Evolutionary conservation across 2,113 vertebrate genomes (phyloP).

Genomic region (Dissostichus mawsoni): DNA sequence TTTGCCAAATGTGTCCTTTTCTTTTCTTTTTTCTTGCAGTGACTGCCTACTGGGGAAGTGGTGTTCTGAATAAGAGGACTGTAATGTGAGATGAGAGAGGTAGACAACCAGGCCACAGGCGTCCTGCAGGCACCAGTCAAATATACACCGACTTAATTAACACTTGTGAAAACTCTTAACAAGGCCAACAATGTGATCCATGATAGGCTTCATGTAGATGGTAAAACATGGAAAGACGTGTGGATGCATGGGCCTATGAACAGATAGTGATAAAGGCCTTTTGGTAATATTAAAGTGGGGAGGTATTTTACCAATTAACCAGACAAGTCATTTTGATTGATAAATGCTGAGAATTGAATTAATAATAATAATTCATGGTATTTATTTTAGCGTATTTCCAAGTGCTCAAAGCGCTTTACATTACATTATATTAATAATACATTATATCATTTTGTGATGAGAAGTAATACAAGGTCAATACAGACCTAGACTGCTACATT

Average conservation of each 20-base stretch:
- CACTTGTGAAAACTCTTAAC: conserved; percentile 66
- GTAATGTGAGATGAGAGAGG: conserved; percentile 74
- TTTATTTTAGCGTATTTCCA: no score
- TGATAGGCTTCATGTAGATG: conserved; percentile 32
- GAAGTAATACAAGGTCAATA: not conserved
- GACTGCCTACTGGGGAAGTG: conserved; percentile 25
- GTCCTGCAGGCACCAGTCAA: conserved; percentile 78
- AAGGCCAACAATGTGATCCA: conserved; percentile 53
- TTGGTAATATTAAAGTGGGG: not conserved
- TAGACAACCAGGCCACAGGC: conserved; percentile 72
- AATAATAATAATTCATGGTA: no score
- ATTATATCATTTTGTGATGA: no score
- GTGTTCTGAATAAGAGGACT: conserved; percentile 67
- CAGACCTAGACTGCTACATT: not conserved
- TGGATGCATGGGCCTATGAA: not conserved
- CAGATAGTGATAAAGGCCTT: not conserved
- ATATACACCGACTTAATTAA: conserved; percentile 78
- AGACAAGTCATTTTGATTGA: not conserved
- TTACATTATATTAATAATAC: no score
- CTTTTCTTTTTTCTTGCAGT: conserved; percentile 15
- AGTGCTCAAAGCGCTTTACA: no score
- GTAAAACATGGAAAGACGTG: not conserved
- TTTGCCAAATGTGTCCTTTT: not conserved
- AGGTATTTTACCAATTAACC: not conserved
- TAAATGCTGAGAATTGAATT: not conserved